A percentile compares a stretch with the other conserved stretches of the same genome.
Conservation (phyloP, 2,888 invertebrate genomes). For the Brachyptera putata region DNA sequence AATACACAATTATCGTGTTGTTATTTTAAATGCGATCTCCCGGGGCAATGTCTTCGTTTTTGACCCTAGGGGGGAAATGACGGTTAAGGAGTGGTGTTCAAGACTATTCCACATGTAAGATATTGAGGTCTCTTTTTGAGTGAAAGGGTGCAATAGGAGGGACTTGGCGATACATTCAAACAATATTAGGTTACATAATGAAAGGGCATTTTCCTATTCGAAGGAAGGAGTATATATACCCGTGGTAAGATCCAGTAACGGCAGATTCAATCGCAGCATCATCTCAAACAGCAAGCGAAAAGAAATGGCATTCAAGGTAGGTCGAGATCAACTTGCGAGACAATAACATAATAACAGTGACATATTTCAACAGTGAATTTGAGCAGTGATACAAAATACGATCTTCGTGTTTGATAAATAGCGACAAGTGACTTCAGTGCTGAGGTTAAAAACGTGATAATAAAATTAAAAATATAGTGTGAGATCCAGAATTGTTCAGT, state of each 20-base stretch:
- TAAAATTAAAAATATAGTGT: no score
- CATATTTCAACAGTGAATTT: no score
- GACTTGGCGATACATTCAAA: not conserved
- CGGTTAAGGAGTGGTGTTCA: not conserved
- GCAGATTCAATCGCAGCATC: not conserved
- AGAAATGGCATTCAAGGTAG: slow-evolving; percentile 25
- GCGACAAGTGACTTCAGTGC: no score
- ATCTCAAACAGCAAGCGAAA: not conserved
- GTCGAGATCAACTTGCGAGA: no score
- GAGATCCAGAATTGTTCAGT: no score
- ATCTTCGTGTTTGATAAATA: no score
- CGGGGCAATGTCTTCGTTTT: not conserved
- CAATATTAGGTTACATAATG: slow-evolving; percentile 14
- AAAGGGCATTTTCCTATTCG: not conserved
- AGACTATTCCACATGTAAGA: not conserved
- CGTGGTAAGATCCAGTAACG: not conserved
- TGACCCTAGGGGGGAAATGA: not conserved
- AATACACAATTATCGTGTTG: slow-evolving; percentile 1
- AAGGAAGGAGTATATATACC: slow-evolving; percentile 18
- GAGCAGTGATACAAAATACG: no score
- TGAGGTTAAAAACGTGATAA: no score
- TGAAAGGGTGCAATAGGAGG: no score
- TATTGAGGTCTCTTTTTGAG: not conserved
- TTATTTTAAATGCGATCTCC: no score
- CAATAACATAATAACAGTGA: no score